Base-by-base conservation (phyloP, 2,113 vertebrate genomes). In the Paratilapia polleni region DNA sequence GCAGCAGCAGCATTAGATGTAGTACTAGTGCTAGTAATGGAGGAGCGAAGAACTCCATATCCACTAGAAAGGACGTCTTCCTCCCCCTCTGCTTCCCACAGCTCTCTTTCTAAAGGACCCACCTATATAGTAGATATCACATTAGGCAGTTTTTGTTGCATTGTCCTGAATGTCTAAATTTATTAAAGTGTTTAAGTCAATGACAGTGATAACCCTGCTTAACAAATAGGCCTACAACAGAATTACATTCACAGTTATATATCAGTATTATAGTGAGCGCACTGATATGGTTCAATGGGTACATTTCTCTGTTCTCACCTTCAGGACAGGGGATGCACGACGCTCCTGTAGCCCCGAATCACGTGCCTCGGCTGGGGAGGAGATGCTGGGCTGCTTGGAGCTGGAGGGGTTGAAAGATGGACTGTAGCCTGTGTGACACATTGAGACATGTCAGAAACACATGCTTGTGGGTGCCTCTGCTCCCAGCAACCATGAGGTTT, bases 361-460 rank as follows among this genome's bases (percentile, higher is more conserved):
- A 2, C 24, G 82, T 43, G 15, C 43, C 63, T 86, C 28, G 1
- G 38, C 59, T 20, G 73, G 83, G 36, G 54, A 41, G 54, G 89
- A 79, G 78, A 52, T 7, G 52, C 59, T 20, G 17, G 89, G 82
- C 80, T 86, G 56, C 43, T 73, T 38, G 60, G 86, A 70, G 81
- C 47, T n/a, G 47, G 90, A 47, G 2, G 75, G 80, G 24, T 75
- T 52, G 8, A 87, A 54, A 3, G 84, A 84, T 0, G 86, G 73
- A 70, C 87, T 90, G 90, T 94, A 94, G 28, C 90, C 93, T 94
- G 87, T 0, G 60, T 12, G 54, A 90, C 31, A 87, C 70, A 91
- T 77, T 86, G 75, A 66, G 1, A 77, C 28, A 22, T 6, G 58
- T 84, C 84, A 92, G 24, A 58, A 86, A 83, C 83, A 79, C 6